Evolutionary conservation across 2,113 vertebrate species (phyloP).

Genomic region (Spea multiplicata): DNA sequence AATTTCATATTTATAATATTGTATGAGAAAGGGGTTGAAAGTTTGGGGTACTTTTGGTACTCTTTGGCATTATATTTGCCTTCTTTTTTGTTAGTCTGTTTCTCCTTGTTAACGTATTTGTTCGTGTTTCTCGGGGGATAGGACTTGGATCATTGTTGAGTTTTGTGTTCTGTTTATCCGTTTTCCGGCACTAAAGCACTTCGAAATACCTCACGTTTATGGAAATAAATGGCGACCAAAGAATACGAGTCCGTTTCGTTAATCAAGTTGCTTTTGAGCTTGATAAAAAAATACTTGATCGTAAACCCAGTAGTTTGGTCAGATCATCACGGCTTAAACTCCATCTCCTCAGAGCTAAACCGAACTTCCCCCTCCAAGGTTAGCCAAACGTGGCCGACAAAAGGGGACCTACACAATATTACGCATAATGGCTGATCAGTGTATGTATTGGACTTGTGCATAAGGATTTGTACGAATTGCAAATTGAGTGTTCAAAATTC

Average conservation of each 20-base stretch:
- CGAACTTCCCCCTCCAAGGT: too few species aligned
- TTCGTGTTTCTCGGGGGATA: constrained; percentile 90
- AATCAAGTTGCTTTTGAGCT: too few species aligned
- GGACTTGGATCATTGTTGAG: constrained; percentile 95
- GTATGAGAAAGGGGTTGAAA: constrained; percentile 99
- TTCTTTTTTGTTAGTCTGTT: constrained; percentile 79
- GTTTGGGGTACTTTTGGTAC: constrained; percentile 97
- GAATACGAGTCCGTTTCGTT: constrained; percentile 58
- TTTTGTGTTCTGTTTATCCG: constrained; percentile 81
- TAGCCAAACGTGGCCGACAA: too few species aligned
- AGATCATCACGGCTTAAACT: too few species aligned
- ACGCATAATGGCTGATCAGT: too few species aligned
- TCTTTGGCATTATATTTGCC: constrained; percentile 91
- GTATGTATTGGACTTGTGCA: too few species aligned
- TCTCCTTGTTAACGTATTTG: constrained; percentile 94
- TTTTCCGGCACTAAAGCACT: constrained; percentile 91
- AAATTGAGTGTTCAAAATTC: too few species aligned
- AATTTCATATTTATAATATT: constrained; percentile 99
- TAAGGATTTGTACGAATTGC: too few species aligned
- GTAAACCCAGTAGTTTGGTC: too few species aligned
- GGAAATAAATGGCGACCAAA: constrained; percentile 98
- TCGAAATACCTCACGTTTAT: constrained; percentile 99
- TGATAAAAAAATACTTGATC: too few species aligned
- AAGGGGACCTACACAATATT: too few species aligned
- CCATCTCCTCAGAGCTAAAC: too few species aligned